Base-by-base conservation (phyloP, 1,140 invertebrate genomes). In the Heterodera schachtii region DNA sequence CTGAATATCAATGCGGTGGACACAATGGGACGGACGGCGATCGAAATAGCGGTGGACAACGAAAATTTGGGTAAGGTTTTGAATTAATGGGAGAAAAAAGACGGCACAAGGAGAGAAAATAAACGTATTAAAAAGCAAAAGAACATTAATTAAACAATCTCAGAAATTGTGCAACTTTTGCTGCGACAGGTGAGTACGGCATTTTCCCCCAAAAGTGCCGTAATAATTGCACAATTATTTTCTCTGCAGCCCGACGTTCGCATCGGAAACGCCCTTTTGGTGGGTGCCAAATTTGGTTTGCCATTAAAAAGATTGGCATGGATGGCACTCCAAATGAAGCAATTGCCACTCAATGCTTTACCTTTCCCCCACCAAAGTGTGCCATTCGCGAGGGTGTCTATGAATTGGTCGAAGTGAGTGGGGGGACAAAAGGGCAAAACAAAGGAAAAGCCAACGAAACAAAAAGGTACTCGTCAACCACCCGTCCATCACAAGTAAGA, bases 1-100 rank as follows among this genome's bases (percentile, higher is more conserved):
- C 91, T 93, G n/a, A 92, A 92, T 84, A 91, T 93, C 21, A 93
- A 93, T 89, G 92, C 91, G 82, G 91, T 92, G 1, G 91, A 93
- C 86, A 92, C 92, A 85, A 88, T 93, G 76, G 92, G 92, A 0
- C 87, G 92, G 21, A 92, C 92, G 11, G 92, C 92, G 71, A 91
- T 93, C 43, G 92, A 92, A 82, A 91, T 91, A 57, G 90, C 90
- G 60, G 91, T 91, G 9, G 91, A 92, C 83, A 91, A 91, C 84
- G 91, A 91, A 83, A 91, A 91, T 83, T 86, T 78, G 52, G 69
- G 90, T 3, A 78, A 81, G 71, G 1, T 21, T 74, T 19, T 41
- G 11, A 3, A 70, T 31, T 21, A 9, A 3, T 41, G 69, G 44
- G 2, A 4, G 19, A 0, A 41, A 47, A 31, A 41, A 44, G 57